phyloP scores from a whole-genome alignment of 2,113 vertebrate genomes.

The Prionailurus bengalensis region DNA sequence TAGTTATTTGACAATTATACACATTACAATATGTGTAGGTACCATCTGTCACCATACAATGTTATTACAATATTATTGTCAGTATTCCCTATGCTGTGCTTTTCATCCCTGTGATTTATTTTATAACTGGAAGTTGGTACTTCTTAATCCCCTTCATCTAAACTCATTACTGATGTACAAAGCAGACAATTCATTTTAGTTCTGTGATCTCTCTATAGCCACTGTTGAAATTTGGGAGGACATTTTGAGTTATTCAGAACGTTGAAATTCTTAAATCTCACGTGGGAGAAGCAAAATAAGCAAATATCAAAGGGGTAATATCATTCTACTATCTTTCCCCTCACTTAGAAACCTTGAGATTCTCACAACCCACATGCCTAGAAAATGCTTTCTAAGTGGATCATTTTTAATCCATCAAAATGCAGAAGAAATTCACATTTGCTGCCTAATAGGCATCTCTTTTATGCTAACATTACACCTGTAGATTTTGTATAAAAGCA shows the following conservation, averaged over 20 bases:
- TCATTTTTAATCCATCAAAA: background rate
- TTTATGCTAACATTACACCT: background rate
- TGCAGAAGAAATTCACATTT: background rate
- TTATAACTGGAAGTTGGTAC: background rate
- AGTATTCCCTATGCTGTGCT: background rate
- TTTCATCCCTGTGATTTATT: background rate
- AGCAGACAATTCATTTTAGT: background rate
- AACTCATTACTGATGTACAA: background rate
- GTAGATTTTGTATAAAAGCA: background rate
- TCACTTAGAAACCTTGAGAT: background rate
- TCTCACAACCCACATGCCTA: background rate
- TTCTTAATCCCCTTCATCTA: background rate
- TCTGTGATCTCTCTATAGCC: background rate
- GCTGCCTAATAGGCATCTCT: background rate
- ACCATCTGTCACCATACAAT: background rate
- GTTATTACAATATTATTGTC: background rate
- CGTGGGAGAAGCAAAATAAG: background rate
- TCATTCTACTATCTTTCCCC: background rate
- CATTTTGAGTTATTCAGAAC: background rate
- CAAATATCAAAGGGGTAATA: background rate
- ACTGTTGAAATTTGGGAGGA: background rate
- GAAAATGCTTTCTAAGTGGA: conserved; percentile 33
- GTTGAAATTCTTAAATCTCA: background rate
- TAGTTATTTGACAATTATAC: background rate
- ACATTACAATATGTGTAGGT: background rate